Evolutionary conservation across 2,113 vertebrate species (phyloP).

Genomic region (Zosterops pallidus): DNA sequence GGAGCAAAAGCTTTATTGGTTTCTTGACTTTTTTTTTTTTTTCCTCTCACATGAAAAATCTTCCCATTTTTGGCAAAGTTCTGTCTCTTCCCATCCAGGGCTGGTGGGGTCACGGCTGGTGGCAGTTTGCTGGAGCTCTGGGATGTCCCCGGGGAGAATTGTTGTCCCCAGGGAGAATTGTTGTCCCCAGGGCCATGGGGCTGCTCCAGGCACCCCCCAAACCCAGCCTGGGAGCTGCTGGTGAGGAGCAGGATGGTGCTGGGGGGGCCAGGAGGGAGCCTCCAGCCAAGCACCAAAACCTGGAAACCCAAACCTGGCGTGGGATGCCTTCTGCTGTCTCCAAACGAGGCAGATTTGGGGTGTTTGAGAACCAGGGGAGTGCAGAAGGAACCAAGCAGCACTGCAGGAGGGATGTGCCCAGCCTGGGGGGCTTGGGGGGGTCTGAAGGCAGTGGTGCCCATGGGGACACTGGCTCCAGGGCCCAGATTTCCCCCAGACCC

Average conservation of each 20-base stretch:
- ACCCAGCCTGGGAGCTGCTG: background rate
- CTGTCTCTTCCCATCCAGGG: background rate
- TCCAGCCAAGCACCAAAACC: background rate
- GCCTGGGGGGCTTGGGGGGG: accelerated
- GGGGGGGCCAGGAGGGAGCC: background rate
- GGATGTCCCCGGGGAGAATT: background rate
- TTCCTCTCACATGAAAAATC: background rate
- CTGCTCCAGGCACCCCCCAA: background rate
- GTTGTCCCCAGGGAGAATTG: background rate
- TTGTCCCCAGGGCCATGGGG: background rate
- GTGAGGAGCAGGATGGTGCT: background rate
- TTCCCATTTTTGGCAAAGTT: background rate
- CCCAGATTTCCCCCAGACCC: background rate
- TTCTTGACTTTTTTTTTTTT: background rate
- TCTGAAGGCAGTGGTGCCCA: background rate
- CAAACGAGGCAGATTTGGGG: background rate
- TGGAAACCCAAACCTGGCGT: accelerated
- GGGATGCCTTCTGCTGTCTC: background rate
- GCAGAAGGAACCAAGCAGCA: background rate
- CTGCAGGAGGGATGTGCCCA: background rate
- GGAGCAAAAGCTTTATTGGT: background rate
- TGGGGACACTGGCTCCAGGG: background rate
- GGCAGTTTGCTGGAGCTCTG: background rate
- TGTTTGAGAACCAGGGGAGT: background rate
- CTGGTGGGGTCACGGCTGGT: accelerated